Percentiles rank a stretch among this genome's conserved stretches.
Conservation (phyloP, 2,113 vertebrate genomes). For the Ochotona princeps region DNA sequence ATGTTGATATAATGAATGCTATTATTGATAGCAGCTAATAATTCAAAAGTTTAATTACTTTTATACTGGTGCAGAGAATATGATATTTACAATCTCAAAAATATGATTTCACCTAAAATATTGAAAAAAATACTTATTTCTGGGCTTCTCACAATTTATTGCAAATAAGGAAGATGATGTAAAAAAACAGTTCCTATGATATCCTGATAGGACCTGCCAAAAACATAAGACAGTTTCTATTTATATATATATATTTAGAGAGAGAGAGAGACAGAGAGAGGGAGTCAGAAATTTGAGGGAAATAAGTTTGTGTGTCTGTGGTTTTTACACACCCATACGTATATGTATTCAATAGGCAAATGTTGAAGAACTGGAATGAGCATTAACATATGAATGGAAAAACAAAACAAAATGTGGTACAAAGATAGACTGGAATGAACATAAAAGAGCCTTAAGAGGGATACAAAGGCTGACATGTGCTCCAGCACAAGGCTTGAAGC, state of each 20-base stretch:
- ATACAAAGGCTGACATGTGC: not conserved
- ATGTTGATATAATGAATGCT: not conserved
- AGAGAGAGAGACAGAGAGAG: too few relatives aligned
- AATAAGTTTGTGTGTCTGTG: not conserved
- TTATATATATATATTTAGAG: too few relatives aligned
- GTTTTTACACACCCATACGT: too few relatives aligned
- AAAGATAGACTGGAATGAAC: not conserved
- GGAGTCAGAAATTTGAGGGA: too few relatives aligned
- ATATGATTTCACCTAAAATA: not conserved
- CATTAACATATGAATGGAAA: not conserved
- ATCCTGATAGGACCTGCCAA: conserved; percentile 56
- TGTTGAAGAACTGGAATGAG: not conserved
- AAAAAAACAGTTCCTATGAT: not conserved
- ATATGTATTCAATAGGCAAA: not conserved
- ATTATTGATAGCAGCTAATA: not conserved
- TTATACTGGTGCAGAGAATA: not conserved
- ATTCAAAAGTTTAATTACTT: not conserved
- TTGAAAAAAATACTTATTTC: not conserved
- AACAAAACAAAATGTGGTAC: not conserved
- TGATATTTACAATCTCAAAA: not conserved
- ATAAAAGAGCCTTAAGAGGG: not conserved
- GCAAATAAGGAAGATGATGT: not conserved
- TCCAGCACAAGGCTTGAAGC: not conserved
- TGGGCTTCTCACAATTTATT: not conserved
- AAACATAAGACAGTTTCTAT: not conserved